A percentile compares a stretch with the other conserved stretches of the same genome.
Conservation (phyloP, 53 echinoderm and acorn worm species). For the Arbacia lixula region DNA sequence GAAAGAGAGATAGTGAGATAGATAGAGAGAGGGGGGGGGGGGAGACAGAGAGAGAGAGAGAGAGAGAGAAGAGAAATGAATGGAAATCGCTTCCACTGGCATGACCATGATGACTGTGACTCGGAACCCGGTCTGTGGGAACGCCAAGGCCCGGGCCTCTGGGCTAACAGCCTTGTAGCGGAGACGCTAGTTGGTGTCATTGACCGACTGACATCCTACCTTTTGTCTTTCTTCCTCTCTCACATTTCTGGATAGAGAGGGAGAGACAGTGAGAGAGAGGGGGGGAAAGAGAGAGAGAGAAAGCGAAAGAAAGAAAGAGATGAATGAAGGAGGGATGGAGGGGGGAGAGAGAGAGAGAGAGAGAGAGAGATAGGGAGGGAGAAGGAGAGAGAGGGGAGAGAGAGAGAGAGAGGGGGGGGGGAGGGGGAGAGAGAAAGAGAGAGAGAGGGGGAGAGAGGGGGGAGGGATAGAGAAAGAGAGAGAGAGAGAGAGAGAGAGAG, state of each 20-base stretch:
- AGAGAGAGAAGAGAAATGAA: not conserved
- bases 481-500: not conserved
- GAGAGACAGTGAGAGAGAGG: not conserved
- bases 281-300: not conserved
- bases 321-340: not conserved
- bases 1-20: not conserved
- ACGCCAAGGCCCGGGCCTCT: no score
- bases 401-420: not conserved
- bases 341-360: not conserved
- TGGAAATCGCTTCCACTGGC: no score
- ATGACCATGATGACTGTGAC: no score
- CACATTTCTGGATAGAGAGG: not conserved
- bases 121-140: no score
- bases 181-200: no score
- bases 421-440: not conserved
- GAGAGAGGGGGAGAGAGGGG: not conserved
- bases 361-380: no score
- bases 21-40: not conserved
- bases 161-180: no score
- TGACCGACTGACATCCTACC: no score
- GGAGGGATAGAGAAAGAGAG: not conserved
- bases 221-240: no score
- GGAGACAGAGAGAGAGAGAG: not conserved
- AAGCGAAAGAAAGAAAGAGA: not conserved
- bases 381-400: not conserved